Evolutionary conservation across 2,113 vertebrate genomes (phyloP).

Genomic region (Hippocampus barbouri): DNA sequence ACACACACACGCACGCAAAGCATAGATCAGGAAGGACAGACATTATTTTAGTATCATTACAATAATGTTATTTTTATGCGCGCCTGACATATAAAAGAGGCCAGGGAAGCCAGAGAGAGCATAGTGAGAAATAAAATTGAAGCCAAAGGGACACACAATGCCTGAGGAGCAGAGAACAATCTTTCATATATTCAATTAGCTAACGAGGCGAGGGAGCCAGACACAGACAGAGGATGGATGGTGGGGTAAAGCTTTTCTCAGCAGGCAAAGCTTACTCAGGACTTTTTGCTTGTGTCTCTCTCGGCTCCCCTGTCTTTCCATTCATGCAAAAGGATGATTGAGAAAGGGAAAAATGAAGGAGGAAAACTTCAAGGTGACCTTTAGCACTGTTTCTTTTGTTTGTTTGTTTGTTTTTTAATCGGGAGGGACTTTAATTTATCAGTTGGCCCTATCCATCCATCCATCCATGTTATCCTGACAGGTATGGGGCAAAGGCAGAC

Average conservation of each 20-base stretch:
- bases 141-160: slow-evolving; percentile 34
- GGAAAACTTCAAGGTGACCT: slow-evolving; percentile 32
- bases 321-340: slow-evolving; percentile 36
- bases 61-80: slow-evolving; percentile 51
- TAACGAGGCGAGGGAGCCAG: slow-evolving; percentile 70
- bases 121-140: slow-evolving; percentile 11
- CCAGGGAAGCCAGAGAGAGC: slow-evolving; percentile 14
- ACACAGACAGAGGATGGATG: slow-evolving; percentile 65
- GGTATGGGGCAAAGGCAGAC: too few species aligned
- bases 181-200: slow-evolving; percentile 82
- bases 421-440: too few species aligned
- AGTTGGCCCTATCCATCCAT: too few species aligned
- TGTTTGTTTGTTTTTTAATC: not conserved
- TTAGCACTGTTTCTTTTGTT: slow-evolving; percentile 10
- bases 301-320: slow-evolving; percentile 12
- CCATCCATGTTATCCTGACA: too few species aligned
- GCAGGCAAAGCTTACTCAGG: slow-evolving; percentile 68
- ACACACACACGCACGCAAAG: slow-evolving; percentile 12
- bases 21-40: slow-evolving; percentile 26
- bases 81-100: slow-evolving; percentile 33
- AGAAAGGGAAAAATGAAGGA: slow-evolving; percentile 8
- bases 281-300: slow-evolving; percentile 49
- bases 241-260: slow-evolving; percentile 61
- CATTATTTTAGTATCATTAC: slow-evolving; percentile 41
- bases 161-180: slow-evolving; percentile 73